These are phyloP conservation scores for Ligdia adustata DNA, from an alignment of 2,888 invertebrate genomes.

Conservation along the genomic window DNA sequence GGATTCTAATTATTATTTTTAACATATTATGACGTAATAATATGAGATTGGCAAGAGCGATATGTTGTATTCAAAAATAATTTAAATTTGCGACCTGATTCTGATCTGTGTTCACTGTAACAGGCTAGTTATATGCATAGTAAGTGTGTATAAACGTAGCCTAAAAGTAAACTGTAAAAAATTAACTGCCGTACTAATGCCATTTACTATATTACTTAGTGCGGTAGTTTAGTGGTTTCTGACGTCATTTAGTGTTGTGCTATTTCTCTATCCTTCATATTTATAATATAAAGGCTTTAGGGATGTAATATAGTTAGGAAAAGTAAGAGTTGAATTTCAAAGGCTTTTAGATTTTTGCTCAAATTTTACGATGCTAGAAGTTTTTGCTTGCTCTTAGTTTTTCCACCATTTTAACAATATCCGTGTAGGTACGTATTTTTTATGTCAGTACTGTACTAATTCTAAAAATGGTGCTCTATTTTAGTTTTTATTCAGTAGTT, in stretches of 20 bases:
- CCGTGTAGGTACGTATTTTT: no score
- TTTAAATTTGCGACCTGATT: constrained; percentile 11
- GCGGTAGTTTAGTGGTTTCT: constrained; percentile 12
- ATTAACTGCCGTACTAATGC: constrained; percentile 5
- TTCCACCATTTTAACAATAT: no score
- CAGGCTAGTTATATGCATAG: constrained; percentile 73
- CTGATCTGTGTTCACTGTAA: constrained; percentile 31
- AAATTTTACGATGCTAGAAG: background rate
- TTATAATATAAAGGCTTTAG: constrained; percentile 64
- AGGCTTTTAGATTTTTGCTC: background rate
- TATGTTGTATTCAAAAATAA: background rate
- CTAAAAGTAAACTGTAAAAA: constrained; percentile 36
- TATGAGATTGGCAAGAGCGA: background rate
- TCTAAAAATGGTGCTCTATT: constrained; percentile 23
- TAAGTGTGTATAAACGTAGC: constrained; percentile 69
- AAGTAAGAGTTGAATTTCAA: background rate
- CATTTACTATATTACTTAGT: background rate
- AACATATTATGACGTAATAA: background rate
- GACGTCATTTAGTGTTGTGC: constrained; percentile 29
- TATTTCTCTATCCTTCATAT: constrained; percentile 72
- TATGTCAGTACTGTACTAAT: no score
- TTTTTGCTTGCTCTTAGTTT: background rate
- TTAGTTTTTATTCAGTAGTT: background rate
- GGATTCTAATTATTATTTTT: no score
- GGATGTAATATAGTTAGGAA: constrained; percentile 2